Evolutionary conservation across 2,888 invertebrate genomes (phyloP), one percentile per base, ranked within the genome.

Genomic region (Campoplex capitator): DNA sequence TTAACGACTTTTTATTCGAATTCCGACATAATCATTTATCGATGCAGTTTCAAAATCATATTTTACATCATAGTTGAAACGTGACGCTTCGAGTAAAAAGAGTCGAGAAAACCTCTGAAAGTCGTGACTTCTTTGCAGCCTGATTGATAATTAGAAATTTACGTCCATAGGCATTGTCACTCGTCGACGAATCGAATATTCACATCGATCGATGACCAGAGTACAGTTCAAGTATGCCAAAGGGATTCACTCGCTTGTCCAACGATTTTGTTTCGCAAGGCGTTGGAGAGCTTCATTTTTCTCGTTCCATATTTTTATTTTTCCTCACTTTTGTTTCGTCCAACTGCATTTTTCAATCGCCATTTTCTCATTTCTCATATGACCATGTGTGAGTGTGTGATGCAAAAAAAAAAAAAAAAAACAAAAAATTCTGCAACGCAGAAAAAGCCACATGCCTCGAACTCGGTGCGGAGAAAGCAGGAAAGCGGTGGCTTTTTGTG

Each of bases 61-160:
- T 3, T 48, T 48, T 48, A 48, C 16, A 48, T 48, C 16, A n/a
- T n/a, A 48, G 9, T 13, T 48, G 3, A 48, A 13, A 48, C 48
- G 3, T 48, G 48, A 48, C 48, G 7, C 16, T 48, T 16, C 23
- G 23, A 23, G 23, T 23, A 23, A 23, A 23, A 23, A 23, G 23
- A 42, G 7, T 48, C 48, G 1, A 13, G 48, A 23, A 48, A 48
- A 13, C 13, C 48, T 48, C 13, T 13, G 48, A 1, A 48, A 13
- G 48, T 11, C 13, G 11, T 48, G 13, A 13, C 48, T 13, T 48
- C 13, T 13, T 13, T 23, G 23, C 23, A 23, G 82, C 79, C 75
- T 78, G 62, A 82, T 75, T 23, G 82, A 51, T 81, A 85, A 87
- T 87, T 87, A 74, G 42, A 54, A 85, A 77, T 81, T 75, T 58